Evolutionary conservation across 2,113 vertebrate species (phyloP).

Genomic region (Pristiophorus japonicus): DNA sequence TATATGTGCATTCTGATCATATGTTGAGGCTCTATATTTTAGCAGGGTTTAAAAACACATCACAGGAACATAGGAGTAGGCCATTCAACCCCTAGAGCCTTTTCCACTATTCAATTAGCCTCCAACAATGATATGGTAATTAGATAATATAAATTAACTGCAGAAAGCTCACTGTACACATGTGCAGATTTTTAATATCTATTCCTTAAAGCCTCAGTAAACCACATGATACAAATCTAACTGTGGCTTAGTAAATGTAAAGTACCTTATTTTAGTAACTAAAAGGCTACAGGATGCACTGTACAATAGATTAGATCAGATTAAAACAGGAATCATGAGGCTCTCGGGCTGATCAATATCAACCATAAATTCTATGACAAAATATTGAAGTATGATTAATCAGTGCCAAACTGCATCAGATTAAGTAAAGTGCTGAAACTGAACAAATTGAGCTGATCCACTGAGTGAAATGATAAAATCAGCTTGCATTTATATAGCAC

Average conservation of each 20-base stretch:
- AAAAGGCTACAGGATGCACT: neutral
- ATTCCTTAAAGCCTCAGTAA: neutral
- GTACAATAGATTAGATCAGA: neutral
- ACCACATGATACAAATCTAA: neutral
- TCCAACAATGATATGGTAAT: neutral
- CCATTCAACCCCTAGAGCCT: neutral
- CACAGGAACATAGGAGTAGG: neutral
- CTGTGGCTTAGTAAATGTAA: neutral
- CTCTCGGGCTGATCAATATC: neutral
- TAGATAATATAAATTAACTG: neutral
- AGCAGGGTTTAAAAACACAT: neutral
- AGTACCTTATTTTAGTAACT: neutral
- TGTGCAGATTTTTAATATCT: neutral
- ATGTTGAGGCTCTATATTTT: neutral
- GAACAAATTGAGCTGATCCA: neutral
- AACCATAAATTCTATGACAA: neutral
- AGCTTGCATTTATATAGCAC: neutral
- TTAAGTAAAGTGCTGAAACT: neutral
- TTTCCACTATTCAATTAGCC: neutral
- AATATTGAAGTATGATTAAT: slow-evolving; percentile 3
- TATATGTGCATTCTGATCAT: neutral
- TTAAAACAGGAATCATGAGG: neutral
- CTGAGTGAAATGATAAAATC: neutral
- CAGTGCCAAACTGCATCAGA: neutral
- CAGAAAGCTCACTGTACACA: neutral